These are phyloP conservation scores for Microtus ochrogaster DNA, from an alignment of 2,113 vertebrate species.

Conservation along the genomic window DNA sequence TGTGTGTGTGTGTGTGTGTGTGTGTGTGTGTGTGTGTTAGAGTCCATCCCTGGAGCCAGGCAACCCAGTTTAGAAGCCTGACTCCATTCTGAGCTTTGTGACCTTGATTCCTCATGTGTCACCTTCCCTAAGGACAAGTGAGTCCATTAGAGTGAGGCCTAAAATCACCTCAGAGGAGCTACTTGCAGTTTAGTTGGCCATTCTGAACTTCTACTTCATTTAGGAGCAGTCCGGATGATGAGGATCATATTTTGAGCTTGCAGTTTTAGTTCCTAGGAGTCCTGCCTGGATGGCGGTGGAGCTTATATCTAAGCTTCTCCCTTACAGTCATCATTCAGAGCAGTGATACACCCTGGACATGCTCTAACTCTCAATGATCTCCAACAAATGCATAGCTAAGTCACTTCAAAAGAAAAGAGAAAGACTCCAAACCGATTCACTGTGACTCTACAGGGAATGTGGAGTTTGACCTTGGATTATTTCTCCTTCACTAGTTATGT, in stretches of 20 bases:
- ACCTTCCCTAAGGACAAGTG: not conserved
- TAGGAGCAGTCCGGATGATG: not conserved
- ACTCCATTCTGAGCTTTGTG: not conserved
- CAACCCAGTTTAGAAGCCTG: not conserved
- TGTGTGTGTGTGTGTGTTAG: too few species aligned
- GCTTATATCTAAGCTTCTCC: not conserved
- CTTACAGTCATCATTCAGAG: not conserved
- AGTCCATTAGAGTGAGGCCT: not conserved
- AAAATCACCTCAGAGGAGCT: not conserved
- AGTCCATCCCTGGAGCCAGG: not conserved
- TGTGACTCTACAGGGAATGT: not conserved
- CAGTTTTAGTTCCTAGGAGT: not conserved
- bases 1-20: too few species aligned
- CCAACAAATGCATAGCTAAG: not conserved
- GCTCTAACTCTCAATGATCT: not conserved
- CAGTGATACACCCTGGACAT: not conserved
- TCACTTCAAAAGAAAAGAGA: not conserved
- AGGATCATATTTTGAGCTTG: not conserved
- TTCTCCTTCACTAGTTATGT: not conserved
- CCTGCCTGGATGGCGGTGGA: not conserved
- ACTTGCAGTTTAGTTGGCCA: not conserved
- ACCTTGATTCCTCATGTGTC: not conserved
- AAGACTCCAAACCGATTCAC: not conserved
- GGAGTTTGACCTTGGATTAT: not conserved
- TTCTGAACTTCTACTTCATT: not conserved